Evolutionary conservation across 2,797 vertebrate genomes (phyloP).

Genomic region (Dicrostonyx torquatus): DNA sequence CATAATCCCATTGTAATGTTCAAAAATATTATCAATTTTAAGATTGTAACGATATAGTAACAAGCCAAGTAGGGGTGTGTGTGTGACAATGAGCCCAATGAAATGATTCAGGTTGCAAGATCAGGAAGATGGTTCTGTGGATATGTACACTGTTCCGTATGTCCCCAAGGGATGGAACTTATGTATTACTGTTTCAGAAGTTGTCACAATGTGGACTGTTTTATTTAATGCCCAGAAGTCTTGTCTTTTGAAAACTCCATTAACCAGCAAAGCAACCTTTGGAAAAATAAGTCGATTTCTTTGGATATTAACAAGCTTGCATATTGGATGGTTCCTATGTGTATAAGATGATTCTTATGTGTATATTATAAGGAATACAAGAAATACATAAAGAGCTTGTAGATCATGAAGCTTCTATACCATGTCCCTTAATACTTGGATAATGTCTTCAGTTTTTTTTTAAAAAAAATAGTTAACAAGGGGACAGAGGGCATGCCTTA

Average conservation of each 20-base stretch:
- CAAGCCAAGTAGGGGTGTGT: background rate
- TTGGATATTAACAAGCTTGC: constrained; percentile 7
- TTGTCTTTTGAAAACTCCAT: background rate
- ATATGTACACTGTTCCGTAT: background rate
- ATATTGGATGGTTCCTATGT: background rate
- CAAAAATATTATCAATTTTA: background rate
- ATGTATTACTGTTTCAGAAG: background rate
- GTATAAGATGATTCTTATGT: background rate
- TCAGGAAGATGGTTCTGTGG: background rate
- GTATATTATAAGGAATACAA: background rate
- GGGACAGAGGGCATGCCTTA: background rate
- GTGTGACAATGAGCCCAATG: background rate
- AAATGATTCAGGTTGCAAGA: too few species aligned
- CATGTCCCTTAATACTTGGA: background rate
- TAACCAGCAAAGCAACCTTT: background rate
- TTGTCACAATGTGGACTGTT: background rate
- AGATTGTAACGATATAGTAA: background rate
- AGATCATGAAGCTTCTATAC: background rate
- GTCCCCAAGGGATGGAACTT: background rate
- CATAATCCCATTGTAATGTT: background rate
- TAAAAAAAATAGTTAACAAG: background rate
- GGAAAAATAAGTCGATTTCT: background rate
- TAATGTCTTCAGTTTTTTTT: background rate
- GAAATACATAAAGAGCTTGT: background rate
- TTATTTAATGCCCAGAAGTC: background rate